Conservation (phyloP, 1,140 invertebrate species). For the Habropoda laboriosa region DNA sequence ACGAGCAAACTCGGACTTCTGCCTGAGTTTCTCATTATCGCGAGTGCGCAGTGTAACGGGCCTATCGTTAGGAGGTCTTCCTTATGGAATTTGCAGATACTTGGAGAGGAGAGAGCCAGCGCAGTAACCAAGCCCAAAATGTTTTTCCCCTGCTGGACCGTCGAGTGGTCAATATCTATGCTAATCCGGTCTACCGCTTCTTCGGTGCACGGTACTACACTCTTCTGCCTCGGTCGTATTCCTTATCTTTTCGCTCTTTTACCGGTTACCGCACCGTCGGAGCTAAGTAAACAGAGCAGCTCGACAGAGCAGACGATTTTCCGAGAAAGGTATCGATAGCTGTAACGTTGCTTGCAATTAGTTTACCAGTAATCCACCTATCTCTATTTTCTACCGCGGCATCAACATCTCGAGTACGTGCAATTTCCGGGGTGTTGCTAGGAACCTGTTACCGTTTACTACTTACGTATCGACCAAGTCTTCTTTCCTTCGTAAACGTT, state of each 20-base stretch:
- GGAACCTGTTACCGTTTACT: slow-evolving; percentile 53
- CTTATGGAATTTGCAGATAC: slow-evolving; percentile 49
- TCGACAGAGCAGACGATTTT: slow-evolving; percentile 44
- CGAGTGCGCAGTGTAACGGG: slow-evolving; percentile 11
- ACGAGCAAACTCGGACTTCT: slow-evolving; percentile 42
- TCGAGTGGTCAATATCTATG: slow-evolving; percentile 69
- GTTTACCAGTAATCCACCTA: too few relatives aligned
- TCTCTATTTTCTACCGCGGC: too few relatives aligned
- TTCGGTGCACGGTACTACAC: slow-evolving; percentile 35
- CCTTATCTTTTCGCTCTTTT: slow-evolving; percentile 37
- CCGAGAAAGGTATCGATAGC: background rate
- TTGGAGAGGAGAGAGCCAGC: slow-evolving; percentile 23
- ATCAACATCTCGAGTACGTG: too few relatives aligned
- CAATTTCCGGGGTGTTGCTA: slow-evolving; percentile 28
- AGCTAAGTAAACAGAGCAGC: slow-evolving; percentile 51
- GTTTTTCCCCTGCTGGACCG: slow-evolving; percentile 58
- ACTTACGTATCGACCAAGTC: slow-evolving; percentile 52
- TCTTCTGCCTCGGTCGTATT: slow-evolving; percentile 34
- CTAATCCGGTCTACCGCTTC: slow-evolving; percentile 63
- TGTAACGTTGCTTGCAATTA: too few relatives aligned
- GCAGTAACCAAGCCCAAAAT: slow-evolving; percentile 65
- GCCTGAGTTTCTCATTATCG: slow-evolving; percentile 47
- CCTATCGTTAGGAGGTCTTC: slow-evolving; percentile 29
- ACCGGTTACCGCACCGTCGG: slow-evolving; percentile 10
- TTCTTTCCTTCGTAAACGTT: slow-evolving; percentile 65